A percentile compares a stretch with the other conserved stretches of the same genome.
Conservation (phyloP, 2,888 invertebrate genomes). For the Apamea epomidion region DNA sequence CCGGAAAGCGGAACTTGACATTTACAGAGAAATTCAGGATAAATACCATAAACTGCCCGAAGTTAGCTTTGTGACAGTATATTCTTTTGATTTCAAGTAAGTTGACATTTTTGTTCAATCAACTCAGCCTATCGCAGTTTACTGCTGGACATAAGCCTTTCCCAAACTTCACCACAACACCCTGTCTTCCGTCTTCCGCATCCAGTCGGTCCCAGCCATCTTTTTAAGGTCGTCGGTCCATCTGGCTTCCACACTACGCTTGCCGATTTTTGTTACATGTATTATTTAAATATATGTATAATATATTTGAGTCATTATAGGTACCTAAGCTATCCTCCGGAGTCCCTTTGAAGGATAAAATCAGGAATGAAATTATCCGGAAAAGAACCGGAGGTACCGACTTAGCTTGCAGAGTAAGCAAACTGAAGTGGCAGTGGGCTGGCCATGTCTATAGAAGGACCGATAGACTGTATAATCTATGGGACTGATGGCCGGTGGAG, state of each 20-base stretch:
- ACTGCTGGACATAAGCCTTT: neutral
- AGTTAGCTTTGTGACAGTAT: neutral
- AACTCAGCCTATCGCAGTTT: neutral
- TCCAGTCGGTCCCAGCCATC: neutral
- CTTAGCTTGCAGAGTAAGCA: too few species aligned
- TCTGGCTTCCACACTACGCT: neutral
- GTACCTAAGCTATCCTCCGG: too few species aligned
- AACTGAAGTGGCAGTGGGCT: too few species aligned
- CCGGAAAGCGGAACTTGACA: rapidly evolving
- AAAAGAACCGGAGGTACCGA: too few species aligned
- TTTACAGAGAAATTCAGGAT: neutral
- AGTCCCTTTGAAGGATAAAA: too few species aligned
- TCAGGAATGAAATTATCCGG: too few species aligned
- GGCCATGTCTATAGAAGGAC: too few species aligned
- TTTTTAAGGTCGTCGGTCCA: neutral
- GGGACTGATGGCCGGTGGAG: too few species aligned
- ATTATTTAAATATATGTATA: neutral
- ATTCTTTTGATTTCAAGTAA: neutral
- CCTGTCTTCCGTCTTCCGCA: neutral
- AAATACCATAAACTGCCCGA: neutral
- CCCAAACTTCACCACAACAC: neutral
- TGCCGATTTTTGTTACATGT: neutral
- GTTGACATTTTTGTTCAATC: neutral
- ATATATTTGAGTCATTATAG: neutral
- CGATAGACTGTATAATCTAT: too few species aligned